These are phyloP conservation scores for Poeciliopsis retropinna DNA, from an alignment of 2,113 vertebrate species.

Conservation along the genomic window DNA sequence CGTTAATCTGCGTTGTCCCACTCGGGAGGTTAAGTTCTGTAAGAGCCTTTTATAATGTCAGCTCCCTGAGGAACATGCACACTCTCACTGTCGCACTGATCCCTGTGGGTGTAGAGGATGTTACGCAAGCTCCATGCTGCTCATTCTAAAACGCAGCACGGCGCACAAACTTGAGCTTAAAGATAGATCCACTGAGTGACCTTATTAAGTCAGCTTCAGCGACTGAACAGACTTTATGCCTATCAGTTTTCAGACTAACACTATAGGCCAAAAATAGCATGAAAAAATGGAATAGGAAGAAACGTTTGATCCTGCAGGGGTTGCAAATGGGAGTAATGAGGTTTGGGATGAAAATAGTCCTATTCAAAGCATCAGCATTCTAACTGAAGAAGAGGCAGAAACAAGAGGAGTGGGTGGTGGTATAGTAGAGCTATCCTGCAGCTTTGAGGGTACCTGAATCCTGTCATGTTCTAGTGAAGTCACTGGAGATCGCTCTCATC, in stretches of 20 bases:
- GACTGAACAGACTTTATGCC: background rate
- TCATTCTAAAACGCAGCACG: slow-evolving; percentile 27
- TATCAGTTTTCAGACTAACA: slow-evolving; percentile 11
- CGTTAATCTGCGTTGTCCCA: slow-evolving; percentile 35
- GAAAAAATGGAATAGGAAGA: slow-evolving; percentile 1
- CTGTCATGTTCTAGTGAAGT: slow-evolving; percentile 76
- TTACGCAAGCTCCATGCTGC: slow-evolving; percentile 22
- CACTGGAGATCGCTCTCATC: slow-evolving; percentile 80
- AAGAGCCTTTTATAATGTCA: slow-evolving; percentile 63
- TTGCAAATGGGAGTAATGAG: slow-evolving; percentile 14
- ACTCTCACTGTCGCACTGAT: slow-evolving; percentile 31
- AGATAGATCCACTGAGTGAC: background rate
- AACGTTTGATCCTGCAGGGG: slow-evolving; percentile 11
- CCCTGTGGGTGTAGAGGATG: slow-evolving; percentile 35
- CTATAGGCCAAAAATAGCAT: slow-evolving; percentile 6
- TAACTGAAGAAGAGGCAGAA: slow-evolving; percentile 13
- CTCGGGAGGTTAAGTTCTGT: slow-evolving; percentile 50
- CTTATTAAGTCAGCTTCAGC: slow-evolving; percentile 10
- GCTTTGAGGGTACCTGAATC: slow-evolving; percentile 85
- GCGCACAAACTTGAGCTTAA: slow-evolving; percentile 6
- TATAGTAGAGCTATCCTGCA: slow-evolving; percentile 79
- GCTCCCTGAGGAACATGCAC: slow-evolving; percentile 29
- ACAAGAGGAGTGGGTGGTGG: background rate
- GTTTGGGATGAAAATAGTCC: slow-evolving; percentile 4
- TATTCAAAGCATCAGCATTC: background rate